Conservation (phyloP, 2,113 vertebrate genomes). For the Fulmarus glacialis region DNA sequence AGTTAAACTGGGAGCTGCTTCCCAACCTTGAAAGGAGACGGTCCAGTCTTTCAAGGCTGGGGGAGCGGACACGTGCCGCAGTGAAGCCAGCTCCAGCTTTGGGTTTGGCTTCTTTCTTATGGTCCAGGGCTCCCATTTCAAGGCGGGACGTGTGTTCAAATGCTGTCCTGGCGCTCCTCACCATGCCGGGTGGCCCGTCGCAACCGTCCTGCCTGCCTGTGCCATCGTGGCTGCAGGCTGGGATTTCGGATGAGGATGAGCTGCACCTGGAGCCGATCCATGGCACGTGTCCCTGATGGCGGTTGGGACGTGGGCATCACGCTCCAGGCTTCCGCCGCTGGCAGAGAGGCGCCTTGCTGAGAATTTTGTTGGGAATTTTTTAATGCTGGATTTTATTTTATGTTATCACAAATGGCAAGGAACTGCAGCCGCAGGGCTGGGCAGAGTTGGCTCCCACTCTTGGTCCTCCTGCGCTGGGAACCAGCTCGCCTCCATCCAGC, state of each 20-base stretch:
- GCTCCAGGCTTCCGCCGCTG: neutral
- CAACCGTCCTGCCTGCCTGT: fast-evolving
- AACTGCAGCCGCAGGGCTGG: fast-evolving
- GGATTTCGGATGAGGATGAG: neutral
- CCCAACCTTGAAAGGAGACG: no score
- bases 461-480: neutral
- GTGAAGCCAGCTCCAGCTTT: neutral
- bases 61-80: fast-evolving
- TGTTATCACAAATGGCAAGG: neutral
- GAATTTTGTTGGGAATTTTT: neutral
- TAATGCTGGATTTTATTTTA: neutral
- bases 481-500: neutral
- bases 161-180: neutral
- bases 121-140: neutral
- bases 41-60: fast-evolving
- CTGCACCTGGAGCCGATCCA: neutral
- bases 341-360: neutral
- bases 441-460: neutral
- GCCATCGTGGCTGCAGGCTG: neutral
- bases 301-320: neutral
- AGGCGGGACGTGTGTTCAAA: neutral
- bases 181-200: fast-evolving
- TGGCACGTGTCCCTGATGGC: fast-evolving
- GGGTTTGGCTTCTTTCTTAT: neutral
- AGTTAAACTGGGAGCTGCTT: neutral